Base-by-base conservation (phyloP, 2,888 invertebrate species). In the Drosophila sordidula region DNA sequence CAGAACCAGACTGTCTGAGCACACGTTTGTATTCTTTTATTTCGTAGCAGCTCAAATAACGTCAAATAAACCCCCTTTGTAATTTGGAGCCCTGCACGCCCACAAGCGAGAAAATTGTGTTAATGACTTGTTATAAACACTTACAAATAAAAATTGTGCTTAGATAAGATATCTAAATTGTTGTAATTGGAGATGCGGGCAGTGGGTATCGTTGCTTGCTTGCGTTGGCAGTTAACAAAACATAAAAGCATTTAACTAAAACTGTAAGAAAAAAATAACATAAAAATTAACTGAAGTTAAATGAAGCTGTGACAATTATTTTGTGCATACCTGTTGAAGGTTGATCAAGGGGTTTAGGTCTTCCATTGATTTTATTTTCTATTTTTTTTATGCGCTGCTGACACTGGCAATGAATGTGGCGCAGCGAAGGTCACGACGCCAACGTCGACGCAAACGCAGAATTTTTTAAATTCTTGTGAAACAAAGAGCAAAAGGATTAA, bases 321-420 rank as follows among this genome's bases (percentile, higher is more conserved):
- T 49, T 57, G 42, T 47, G 12, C 64, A 70, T 86, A 86, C 87
- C 87, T 87, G 87, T 87, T 90, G 90, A 78, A 90, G 80, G 66
- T 79, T 80, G 6, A 84, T 80, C 62, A 90, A 76, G 36, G 90
- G 87, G 38, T 89, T 90, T 51, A 86, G 67, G 75, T 90, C 90
- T 73, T 90, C 90, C 90, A 90, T 90, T 70, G 89, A 88, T 87
- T 89, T 80, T 64, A 62, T 18, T 6, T 46, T 9, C 29, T 59
- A n/a, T 41, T 25, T 59, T 29, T 39, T 45, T 39, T 41, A 22
- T 64, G 54, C 34, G 29, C 58, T 50, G 55, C 58, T 68, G 70
- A 57, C 73, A 76, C 52, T 87, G 87, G 61, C 80, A 86, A 73
- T 82, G 87, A 83, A 78, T 59, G 38, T 41, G 34, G 49, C 45